These are phyloP conservation scores for Augochlora pura DNA, from an alignment of 1,140 invertebrate species.

Conservation along the genomic window DNA sequence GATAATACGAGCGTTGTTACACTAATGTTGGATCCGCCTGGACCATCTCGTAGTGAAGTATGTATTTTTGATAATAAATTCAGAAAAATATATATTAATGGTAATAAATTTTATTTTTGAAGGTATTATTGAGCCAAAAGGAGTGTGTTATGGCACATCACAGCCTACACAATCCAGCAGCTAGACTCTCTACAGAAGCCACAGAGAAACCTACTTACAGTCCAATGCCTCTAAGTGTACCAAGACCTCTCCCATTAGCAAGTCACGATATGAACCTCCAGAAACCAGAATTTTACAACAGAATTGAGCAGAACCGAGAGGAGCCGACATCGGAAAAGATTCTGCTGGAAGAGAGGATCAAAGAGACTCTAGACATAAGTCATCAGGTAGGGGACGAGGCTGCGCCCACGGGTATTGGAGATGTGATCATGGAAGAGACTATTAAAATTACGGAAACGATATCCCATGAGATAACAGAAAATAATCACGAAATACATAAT, in stretches of 20 bases:
- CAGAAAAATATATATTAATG: background rate
- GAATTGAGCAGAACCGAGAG: conserved; percentile 8
- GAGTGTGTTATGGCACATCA: conserved; percentile 50
- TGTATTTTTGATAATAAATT: conserved; percentile 2
- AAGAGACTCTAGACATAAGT: conserved; percentile 9
- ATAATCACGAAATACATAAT: conserved; percentile 15
- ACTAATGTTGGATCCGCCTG: conserved; percentile 94
- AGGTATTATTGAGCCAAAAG: conserved; percentile 71
- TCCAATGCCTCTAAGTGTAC: background rate
- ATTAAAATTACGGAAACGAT: conserved; percentile 74
- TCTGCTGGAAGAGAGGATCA: conserved; percentile 7
- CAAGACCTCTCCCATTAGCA: conserved; percentile 19
- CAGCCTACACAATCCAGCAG: conserved; percentile 15
- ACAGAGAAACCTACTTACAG: background rate
- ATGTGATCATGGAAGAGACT: conserved; percentile 42
- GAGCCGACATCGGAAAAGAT: conserved; percentile 1
- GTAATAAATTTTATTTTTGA: conserved; percentile 21
- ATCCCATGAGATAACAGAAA: conserved; percentile 67
- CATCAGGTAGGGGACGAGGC: background rate
- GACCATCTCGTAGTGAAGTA: conserved; percentile 87
- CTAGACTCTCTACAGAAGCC: conserved; percentile 15
- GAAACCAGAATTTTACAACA: conserved; percentile 56
- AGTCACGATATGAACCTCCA: conserved; percentile 43
- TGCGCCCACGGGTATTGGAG: background rate
- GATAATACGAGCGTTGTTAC: conserved; percentile 98